Percentiles rank a stretch among this genome's conserved stretches.
These are phyloP conservation scores for Linnaemya tessellans DNA, from an alignment of 2,888 invertebrate species.

Conservation along the genomic window DNA sequence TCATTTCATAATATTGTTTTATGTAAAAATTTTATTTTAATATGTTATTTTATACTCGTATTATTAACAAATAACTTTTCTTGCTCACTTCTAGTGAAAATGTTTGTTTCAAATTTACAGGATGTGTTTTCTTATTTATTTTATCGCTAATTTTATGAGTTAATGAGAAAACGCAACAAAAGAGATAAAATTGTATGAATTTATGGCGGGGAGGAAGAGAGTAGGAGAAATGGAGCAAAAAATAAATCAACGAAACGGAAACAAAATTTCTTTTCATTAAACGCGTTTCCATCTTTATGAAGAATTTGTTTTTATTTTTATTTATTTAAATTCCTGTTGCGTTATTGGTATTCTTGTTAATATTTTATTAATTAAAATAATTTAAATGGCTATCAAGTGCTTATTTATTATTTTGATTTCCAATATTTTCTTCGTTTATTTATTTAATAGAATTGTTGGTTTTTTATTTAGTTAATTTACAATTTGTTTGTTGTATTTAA, in stretches of 20 bases:
- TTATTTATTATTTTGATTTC: slow-evolving; percentile 58
- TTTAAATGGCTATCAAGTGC: slow-evolving; percentile 48
- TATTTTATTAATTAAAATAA: slow-evolving; percentile 47
- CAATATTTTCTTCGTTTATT: slow-evolving; percentile 48
- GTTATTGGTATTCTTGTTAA: slow-evolving; percentile 1
- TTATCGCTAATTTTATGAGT: slow-evolving; percentile 10
- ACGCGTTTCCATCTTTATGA: slow-evolving; percentile 40
- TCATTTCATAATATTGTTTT: slow-evolving; percentile 6
- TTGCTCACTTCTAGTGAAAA: slow-evolving; percentile 55
- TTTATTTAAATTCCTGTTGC: slow-evolving; percentile 13
- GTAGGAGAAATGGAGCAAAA: background rate
- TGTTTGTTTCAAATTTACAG: slow-evolving; percentile 51
- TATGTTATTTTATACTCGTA: slow-evolving; percentile 19
- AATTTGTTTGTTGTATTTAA: slow-evolving; percentile 50
- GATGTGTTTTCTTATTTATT: slow-evolving; percentile 20
- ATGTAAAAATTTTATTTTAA: slow-evolving; percentile 34
- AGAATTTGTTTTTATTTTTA: slow-evolving; percentile 3
- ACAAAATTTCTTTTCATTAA: slow-evolving; percentile 5
- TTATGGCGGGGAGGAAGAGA: background rate
- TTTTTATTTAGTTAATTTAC: slow-evolving; percentile 46
- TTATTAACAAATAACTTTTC: slow-evolving; percentile 36
- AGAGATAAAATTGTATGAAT: background rate
- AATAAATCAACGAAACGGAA: slow-evolving; percentile 20
- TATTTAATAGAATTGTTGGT: slow-evolving; percentile 47
- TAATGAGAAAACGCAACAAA: slow-evolving; percentile 19